phyloP scores from a whole-genome alignment of 2,888 invertebrate species.

The Xanthia togata region DNA sequence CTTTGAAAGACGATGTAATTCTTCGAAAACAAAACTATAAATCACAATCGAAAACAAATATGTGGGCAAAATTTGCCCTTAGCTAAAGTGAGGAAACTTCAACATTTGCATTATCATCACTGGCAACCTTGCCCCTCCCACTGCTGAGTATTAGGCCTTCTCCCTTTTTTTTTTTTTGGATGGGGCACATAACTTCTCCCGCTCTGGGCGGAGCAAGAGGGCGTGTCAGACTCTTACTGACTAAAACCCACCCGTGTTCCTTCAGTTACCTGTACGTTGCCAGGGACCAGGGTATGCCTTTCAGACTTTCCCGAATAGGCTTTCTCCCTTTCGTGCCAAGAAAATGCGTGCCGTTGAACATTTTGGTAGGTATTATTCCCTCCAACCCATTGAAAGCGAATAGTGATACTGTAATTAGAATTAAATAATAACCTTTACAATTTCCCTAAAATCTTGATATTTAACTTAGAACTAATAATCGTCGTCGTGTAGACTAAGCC shows the following conservation, averaged over 20 bases:
- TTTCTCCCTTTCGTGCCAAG: not conserved
- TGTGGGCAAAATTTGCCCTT: not conserved
- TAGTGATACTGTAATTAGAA: not conserved
- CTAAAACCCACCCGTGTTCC: too few relatives aligned
- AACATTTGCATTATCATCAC: not conserved
- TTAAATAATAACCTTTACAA: not conserved
- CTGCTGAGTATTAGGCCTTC: not conserved
- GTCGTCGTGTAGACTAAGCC: not conserved
- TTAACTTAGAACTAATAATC: conserved; percentile 23
- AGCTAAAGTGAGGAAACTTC: not conserved
- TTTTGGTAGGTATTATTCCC: not conserved
- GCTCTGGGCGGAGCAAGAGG: too few relatives aligned
- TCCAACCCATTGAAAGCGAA: not conserved
- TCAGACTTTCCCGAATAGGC: too few relatives aligned
- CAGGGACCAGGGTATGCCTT: too few relatives aligned
- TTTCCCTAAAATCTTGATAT: conserved; percentile 18
- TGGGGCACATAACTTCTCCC: too few relatives aligned
- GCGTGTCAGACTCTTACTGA: too few relatives aligned
- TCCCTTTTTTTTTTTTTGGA: too few relatives aligned
- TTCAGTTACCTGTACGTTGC: too few relatives aligned
- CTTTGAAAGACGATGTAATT: not conserved
- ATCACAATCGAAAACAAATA: not conserved
- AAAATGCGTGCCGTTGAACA: not conserved
- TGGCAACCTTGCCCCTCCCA: not conserved
- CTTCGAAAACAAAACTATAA: not conserved